Percentiles rank a stretch among this genome's conserved stretches.
These are phyloP conservation scores for Archivesica marissinica DNA, from an alignment of 1,140 invertebrate species.

Conservation along the genomic window DNA sequence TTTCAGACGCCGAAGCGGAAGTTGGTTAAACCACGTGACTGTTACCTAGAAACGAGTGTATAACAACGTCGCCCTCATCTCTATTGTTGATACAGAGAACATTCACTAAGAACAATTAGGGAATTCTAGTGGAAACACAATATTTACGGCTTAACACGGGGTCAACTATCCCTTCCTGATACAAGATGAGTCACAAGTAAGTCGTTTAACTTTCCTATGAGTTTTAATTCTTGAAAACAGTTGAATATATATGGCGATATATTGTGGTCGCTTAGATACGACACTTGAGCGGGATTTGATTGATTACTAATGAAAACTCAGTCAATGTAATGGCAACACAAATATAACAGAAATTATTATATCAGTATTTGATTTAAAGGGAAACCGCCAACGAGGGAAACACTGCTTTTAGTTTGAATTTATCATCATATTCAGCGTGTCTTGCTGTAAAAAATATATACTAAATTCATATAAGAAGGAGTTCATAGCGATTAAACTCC, in stretches of 20 bases:
- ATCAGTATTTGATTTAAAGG: neutral
- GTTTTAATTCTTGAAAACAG: neutral
- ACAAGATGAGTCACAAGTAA: constrained; percentile 61
- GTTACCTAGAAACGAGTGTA: constrained; percentile 42
- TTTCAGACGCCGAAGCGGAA: constrained; percentile 53
- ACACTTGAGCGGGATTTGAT: neutral
- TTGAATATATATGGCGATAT: neutral
- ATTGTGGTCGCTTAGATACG: neutral
- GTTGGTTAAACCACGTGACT: constrained; percentile 45
- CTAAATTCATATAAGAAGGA: no score
- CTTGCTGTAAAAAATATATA: no score
- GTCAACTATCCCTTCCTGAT: neutral
- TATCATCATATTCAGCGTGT: no score
- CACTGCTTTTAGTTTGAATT: no score
- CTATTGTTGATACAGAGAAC: neutral
- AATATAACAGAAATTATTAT: neutral
- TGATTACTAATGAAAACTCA: neutral
- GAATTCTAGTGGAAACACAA: neutral
- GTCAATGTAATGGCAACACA: neutral
- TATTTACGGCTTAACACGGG: constrained; percentile 14
- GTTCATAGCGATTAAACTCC: no score
- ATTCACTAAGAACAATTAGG: neutral
- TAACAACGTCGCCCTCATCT: constrained; percentile 34
- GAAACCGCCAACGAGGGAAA: no score
- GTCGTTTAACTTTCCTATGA: neutral